These are phyloP conservation scores for Naja naja DNA, from an alignment of 2,113 vertebrate genomes.

Conservation along the genomic window DNA sequence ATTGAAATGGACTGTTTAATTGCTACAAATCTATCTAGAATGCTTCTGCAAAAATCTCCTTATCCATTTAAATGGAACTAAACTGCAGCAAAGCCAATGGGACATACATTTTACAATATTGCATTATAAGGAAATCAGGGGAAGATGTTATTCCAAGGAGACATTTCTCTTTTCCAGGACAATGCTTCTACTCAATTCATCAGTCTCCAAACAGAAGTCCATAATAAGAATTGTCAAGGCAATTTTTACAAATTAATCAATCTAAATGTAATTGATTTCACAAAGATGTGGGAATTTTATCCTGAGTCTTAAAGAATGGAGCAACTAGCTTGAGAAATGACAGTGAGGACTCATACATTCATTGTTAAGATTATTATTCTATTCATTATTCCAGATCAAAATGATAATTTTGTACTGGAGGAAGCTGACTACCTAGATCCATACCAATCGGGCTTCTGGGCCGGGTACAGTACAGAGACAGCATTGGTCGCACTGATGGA, in stretches of 20 bases:
- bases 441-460: too few relatives aligned
- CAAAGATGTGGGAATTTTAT: neutral
- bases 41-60: slow-evolving; percentile 36
- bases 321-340: slow-evolving; percentile 22
- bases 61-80: neutral
- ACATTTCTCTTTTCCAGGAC: slow-evolving; percentile 33
- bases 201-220: slow-evolving; percentile 20
- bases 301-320: neutral
- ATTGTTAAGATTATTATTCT: neutral
- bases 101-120: neutral
- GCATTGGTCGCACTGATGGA: too few relatives aligned
- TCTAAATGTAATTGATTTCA: slow-evolving; percentile 29
- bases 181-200: slow-evolving; percentile 4
- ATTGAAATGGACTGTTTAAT: neutral
- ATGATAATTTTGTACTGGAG: too few relatives aligned
- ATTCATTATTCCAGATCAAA: neutral
- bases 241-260: slow-evolving; percentile 10
- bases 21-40: slow-evolving; percentile 30
- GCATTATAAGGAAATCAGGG: slow-evolving; percentile 34
- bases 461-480: too few relatives aligned
- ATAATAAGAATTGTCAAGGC: neutral
- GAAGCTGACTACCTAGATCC: too few relatives aligned
- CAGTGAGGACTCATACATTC: neutral
- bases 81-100: neutral
- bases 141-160: slow-evolving; percentile 29